Base-by-base conservation (phyloP, 2,797 vertebrate species). In the Eleutherodactylus coqui region DNA sequence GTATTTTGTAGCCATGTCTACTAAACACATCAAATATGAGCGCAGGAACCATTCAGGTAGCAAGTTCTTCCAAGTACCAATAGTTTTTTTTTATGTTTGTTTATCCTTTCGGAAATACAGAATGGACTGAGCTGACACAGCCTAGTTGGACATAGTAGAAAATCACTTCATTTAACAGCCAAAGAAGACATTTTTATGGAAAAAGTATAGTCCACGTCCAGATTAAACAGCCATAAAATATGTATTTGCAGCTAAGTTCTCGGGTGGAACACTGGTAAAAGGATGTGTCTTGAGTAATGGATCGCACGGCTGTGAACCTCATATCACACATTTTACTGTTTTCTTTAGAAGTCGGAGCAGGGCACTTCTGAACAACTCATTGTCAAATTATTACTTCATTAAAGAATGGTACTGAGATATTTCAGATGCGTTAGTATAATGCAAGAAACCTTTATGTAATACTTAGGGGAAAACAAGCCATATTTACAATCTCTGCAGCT, bases 151-250 rank as follows among this genome's bases (percentile, higher is more conserved):
- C 60, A 69, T 67, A 64, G 14, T 69, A 55, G 3, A 85, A 78
- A 73, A 79, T 58, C 32, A 60, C 49, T 85, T n/a, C 17, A 86
- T 81, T 75, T 86, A 81, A 75, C 51, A 43, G 79, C 55, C 29
- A 64, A 75, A 53, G 47, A 79, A 53, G 34, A 55, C 55, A 21
- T 10, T 41, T 85, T 58, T 41, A 49, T 27, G 84, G 84, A 72
- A 85, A 85, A 79, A n/a, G 10, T 78, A 27, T 60, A 47, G 11
- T 47, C 17, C 36, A 70, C 58, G 24, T 81, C 64, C 67, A 86
- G 76, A 62, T 73, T 45, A 86, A 86, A 75, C 78, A 75, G 14
- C 53, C 41, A 75, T 86, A 86, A 81, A 81, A 64, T 64, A 41
- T 79, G 62, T 72, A 51, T 85, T 85, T 79, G 75, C 34, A 34